Evolutionary conservation across 2,888 invertebrate genomes (phyloP).

Genomic region (Drosophila birchii): DNA sequence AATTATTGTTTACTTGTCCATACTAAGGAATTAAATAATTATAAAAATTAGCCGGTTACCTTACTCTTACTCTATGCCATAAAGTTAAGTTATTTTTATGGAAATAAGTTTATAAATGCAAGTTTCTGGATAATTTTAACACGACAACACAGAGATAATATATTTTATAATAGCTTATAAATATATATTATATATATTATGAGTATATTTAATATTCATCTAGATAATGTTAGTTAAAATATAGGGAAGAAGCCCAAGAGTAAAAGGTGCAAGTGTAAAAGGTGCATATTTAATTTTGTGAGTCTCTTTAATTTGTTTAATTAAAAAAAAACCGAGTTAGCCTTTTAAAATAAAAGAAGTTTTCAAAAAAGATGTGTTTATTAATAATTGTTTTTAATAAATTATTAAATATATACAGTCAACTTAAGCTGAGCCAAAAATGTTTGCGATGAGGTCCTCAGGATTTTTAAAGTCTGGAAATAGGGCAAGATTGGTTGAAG

Average conservation of each 20-base stretch:
- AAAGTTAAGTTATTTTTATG: slow-evolving; percentile 34
- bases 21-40: slow-evolving; percentile 61
- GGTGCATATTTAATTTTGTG: neutral
- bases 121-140: neutral
- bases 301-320: no score
- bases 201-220: neutral
- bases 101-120: neutral
- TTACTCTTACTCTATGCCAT: slow-evolving; percentile 14
- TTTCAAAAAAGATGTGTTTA: neutral
- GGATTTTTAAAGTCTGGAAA: neutral
- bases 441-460: neutral
- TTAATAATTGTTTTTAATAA: neutral
- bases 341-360: neutral
- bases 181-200: neutral
- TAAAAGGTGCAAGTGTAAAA: no score
- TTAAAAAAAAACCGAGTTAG: neutral
- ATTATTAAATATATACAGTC: no score
- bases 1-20: slow-evolving; percentile 44
- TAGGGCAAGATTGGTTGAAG: neutral
- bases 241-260: neutral
- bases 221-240: neutral
- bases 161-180: neutral
- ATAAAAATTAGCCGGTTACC: slow-evolving; percentile 56
- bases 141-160: neutral
- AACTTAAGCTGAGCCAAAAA: neutral